Evolutionary conservation across 1,140 invertebrate genomes (phyloP).

Genomic region (Ridgeia piscesae): DNA sequence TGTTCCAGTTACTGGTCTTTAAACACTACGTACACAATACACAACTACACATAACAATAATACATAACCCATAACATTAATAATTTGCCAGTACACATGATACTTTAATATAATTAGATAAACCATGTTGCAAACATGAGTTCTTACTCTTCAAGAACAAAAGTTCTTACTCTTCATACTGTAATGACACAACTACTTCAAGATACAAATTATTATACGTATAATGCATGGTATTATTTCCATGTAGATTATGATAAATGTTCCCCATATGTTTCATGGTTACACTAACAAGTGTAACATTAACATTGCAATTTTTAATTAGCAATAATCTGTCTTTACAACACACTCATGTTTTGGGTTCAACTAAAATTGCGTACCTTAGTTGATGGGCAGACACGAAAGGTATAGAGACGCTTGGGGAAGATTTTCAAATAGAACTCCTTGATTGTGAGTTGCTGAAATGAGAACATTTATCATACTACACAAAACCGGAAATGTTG

Average conservation of each 20-base stretch:
- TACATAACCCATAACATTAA: background rate
- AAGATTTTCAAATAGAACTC: conserved; percentile 91
- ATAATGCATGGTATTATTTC: background rate
- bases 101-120: too few relatives aligned
- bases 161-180: too few relatives aligned
- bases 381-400: conserved; percentile 87
- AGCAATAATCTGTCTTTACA: background rate
- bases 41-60: background rate
- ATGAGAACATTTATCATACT: conserved; percentile 13
- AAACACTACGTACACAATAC: background rate
- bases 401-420: conserved; percentile 87
- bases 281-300: background rate
- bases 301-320: background rate
- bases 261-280: background rate
- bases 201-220: too few relatives aligned
- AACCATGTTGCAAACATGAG: too few relatives aligned
- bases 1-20: background rate
- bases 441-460: conserved; percentile 84
- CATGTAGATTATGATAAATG: background rate
- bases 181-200: too few relatives aligned
- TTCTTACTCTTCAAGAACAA: too few relatives aligned
- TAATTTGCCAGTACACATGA: background rate
- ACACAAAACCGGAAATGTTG: too few relatives aligned
- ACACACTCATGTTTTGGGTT: background rate
- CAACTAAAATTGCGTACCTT: conserved; percentile 65